phyloP scores from a whole-genome alignment of 2,113 vertebrate species.

The Bagarius yarrelli region DNA sequence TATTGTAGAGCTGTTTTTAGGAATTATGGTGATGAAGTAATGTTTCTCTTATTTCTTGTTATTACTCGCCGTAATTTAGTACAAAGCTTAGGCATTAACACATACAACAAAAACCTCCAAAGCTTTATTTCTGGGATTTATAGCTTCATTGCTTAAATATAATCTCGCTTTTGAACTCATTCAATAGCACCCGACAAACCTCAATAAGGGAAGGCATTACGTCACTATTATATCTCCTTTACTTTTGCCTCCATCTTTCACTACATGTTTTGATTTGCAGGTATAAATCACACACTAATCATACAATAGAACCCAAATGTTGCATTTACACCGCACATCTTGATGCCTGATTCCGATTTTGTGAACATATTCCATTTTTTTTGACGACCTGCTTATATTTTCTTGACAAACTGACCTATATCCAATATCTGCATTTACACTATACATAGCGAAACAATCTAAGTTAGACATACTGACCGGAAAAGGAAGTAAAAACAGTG shows the following conservation, averaged over 20 bases:
- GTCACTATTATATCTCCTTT: conserved; percentile 1
- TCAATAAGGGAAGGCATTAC: background rate
- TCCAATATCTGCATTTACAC: no score
- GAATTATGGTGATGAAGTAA: background rate
- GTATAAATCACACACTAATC: background rate
- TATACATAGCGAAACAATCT: no score
- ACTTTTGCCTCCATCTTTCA: background rate
- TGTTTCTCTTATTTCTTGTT: background rate
- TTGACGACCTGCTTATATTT: no score
- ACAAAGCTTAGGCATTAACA: background rate
- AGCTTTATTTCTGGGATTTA: background rate
- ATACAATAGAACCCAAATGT: background rate
- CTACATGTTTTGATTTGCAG: background rate
- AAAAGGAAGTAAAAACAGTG: no score
- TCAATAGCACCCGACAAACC: background rate
- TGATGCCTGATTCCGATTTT: no score
- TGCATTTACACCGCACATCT: no score
- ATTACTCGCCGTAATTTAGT: background rate
- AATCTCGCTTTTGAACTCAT: background rate
- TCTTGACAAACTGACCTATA: no score
- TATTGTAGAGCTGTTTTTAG: background rate
- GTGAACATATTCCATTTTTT: no score
- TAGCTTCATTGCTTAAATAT: background rate
- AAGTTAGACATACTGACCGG: no score
- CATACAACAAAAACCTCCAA: background rate